A percentile compares a stretch with the other conserved stretches of the same genome.
phyloP scores from a whole-genome alignment of 2,113 vertebrate species.

The Nothocercus julius region DNA sequence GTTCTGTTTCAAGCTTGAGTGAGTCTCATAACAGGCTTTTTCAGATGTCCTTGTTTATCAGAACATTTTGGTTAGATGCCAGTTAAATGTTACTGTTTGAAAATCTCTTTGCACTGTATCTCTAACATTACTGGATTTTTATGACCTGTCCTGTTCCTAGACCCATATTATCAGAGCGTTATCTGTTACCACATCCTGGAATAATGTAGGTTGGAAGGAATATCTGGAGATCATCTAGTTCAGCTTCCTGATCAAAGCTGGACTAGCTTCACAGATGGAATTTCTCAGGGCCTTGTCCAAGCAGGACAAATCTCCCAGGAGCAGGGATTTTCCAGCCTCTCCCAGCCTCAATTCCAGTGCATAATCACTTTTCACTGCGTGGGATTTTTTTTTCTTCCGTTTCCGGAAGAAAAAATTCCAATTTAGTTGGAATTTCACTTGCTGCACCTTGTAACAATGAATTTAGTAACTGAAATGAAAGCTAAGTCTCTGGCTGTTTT shows the following conservation, averaged over 20 bases:
- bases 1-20: not conserved
- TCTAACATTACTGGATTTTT: not conserved
- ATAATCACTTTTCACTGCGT: not conserved
- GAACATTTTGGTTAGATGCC: not conserved
- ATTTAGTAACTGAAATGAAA: not conserved
- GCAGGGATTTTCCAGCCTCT: not conserved
- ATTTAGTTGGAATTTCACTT: not conserved
- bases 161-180: not conserved
- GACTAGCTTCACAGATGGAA: not conserved
- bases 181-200: not conserved
- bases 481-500: not conserved
- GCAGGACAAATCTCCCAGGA: not conserved
- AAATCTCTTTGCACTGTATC: not conserved
- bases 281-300: not conserved
- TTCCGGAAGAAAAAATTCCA: too few relatives aligned
- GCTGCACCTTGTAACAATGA: not conserved
- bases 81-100: not conserved
- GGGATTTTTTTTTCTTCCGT: not conserved
- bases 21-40: not conserved
- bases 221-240: not conserved
- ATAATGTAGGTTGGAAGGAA: not conserved
- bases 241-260: not conserved
- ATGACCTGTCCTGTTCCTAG: not conserved
- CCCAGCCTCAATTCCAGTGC: not conserved
- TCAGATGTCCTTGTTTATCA: not conserved